Base-by-base conservation (phyloP, 2,113 vertebrate species). In the Ceuthmochares aereus region DNA sequence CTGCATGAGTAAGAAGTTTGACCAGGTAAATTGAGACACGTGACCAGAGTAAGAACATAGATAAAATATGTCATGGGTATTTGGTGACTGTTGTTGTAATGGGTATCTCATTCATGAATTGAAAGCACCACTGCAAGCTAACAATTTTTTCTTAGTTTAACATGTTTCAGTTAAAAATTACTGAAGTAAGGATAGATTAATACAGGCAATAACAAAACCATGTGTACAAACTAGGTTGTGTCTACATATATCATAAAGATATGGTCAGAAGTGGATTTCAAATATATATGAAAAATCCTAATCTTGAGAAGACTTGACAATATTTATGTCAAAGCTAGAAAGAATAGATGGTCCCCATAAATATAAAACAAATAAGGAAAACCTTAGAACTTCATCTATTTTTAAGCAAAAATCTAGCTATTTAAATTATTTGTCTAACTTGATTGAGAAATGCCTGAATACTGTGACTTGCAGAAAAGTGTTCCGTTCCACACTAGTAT, bases 391-490 rank as follows among this genome's bases (percentile, higher is more conserved):
- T 87, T 66, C 4, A 12, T 42, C 9, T 72, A 29, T 82, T 82
- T 68, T 29, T 87, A 73, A 72, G 63, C 5, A 60, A 90, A 76
- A 83, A 25, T 4, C 9, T n/a, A 19, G 17, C 12, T 58, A 16
- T 45, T 85, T 83, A 45, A 73, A 11, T 78, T 14, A 6, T 55
- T 87, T 63, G 8, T 81, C 25, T 1, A 2, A 54, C 37, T 40
- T 86, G 32, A 32, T 64, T 17, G 67, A 67, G 77, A 82, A 75
- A 36, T 40, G 8, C 8, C n/a, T 54, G 30, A 84, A 54, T 73
- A 16, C 34, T 52, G 15, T 26, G 30, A 70, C 26, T 82, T 76
- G 29, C 0, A 34, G 84, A 84, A 27, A 30, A n/a, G 0, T 0
- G 13, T 18, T 73, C 72, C 29, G 23, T 30, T 83, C 49, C 83